Base-by-base conservation (phyloP, 2,113 vertebrate genomes). In the Pungitius pungitius region DNA sequence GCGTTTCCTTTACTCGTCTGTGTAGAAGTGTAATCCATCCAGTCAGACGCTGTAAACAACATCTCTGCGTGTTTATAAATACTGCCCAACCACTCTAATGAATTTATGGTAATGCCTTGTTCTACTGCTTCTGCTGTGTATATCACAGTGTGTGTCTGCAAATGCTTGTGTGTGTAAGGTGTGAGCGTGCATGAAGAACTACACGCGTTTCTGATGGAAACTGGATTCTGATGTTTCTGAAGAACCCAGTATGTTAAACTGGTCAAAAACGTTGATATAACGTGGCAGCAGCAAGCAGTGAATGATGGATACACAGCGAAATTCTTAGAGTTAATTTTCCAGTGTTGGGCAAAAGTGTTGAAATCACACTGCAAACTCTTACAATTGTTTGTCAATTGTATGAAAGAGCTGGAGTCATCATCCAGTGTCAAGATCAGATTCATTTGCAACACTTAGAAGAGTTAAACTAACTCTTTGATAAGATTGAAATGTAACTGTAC, bases 21-120 rank as follows among this genome's bases (percentile, higher is more conserved):
- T 91, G 89, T 91, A 90, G 89, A 93, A 91, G 90, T 94, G 91
- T 94, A 93, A 94, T 94, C 92, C 91, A 93, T 93, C 90, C 93
- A 91, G 92, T 92, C 92, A 90, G 85, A 91, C 85, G 90, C 75
- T 94, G 90, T 94, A 94, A 94, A 93, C 92, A 94, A 91, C 92
- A 94, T 93, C 86, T 92, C 91, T 73, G 60, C 60, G 49, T 93
- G 93, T 94, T 94, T 93, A 93, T 93, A 93, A 94, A 93, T 87
- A 88, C 91, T 94, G 93, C 91, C 91, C 86, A 71, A 78, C 80
- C 85, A 85, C 91, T 88, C 89, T 93, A 94, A 94, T 94, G 94
- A 94, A 94, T 94, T 93, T 94, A 93, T 91, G 91, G 91, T 93
- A 91, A 94, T 92, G 92, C 88, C 84, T 90, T 90, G 90, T 89